phyloP scores from a whole-genome alignment of 2,113 vertebrate genomes.

The Mellivora capensis region DNA sequence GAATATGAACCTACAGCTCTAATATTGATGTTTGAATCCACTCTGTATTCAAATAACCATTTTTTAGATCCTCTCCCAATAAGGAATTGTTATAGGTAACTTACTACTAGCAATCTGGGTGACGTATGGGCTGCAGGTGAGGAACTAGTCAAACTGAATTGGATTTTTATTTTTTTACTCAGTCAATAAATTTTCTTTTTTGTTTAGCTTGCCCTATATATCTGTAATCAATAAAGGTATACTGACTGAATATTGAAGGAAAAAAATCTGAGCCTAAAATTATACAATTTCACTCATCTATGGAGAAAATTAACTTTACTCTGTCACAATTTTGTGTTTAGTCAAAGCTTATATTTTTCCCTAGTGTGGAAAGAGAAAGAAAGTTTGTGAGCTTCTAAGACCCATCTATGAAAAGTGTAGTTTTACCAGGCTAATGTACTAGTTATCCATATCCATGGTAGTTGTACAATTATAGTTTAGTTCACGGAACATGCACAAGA shows the following conservation, averaged over 20 bases:
- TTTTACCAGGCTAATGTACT: background rate
- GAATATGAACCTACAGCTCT: background rate
- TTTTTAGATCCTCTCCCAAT: background rate
- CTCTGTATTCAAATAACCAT: background rate
- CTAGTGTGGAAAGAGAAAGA: background rate
- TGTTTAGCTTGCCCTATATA: background rate
- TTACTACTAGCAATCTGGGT: background rate
- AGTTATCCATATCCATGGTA: background rate
- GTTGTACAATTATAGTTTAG: background rate
- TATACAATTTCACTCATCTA: background rate
- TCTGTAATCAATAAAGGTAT: background rate
- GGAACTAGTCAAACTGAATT: background rate
- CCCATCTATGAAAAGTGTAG: background rate
- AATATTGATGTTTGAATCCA: background rate
- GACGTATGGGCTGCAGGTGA: background rate
- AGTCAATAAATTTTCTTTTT: background rate
- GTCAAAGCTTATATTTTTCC: background rate
- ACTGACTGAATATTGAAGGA: background rate
- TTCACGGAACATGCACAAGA: background rate
- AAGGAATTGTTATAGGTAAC: background rate
- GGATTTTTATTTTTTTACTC: conserved; percentile 22
- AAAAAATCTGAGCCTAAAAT: conserved; percentile 4
- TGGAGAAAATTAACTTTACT: conserved; percentile 26
- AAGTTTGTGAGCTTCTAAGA: conserved; percentile 21
- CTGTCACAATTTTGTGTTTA: conserved; percentile 2